Base-by-base conservation (phyloP, 2,888 invertebrate genomes). In the Acrobasis repandana region DNA sequence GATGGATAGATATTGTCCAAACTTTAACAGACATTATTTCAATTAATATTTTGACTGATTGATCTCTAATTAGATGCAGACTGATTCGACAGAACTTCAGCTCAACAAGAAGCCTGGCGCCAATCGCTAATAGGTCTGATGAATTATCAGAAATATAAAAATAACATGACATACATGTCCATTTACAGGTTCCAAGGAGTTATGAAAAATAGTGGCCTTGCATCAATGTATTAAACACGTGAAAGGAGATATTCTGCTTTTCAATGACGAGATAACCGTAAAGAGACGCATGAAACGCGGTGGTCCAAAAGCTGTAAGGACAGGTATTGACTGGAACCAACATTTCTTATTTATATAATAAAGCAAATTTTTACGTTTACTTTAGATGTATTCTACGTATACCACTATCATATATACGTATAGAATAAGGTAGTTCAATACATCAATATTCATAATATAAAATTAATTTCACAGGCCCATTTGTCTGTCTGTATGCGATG, bases 201-300 rank as follows among this genome's bases (percentile, higher is more conserved):
- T 54, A 38, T 38, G 54, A n/a, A 54, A 20, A 54, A 38, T 34
- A 54, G 14, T 20, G 20, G 16, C 54, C 54, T 54, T 54, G 54
- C 36, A 11, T 52, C 33, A 14, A 20, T 58, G 28, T 28, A 59
- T 43, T 33, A 16, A 51, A 46, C 43, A 28, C 50, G 60, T 59
- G 59, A 59, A 61, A 61, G 62, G 52, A 52, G 60, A 52, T 18
- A 33, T 60, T 16, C 60, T 18, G 43, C 38, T 59, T 52, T 52
- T 60, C 60, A 60, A 28, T 59, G 47, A 43, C 43, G 16, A 14
- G 34, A 38, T 46, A 60, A 14, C 46, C 33, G 16, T 47, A 60
- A 47, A 52, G 14, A 16, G 46, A 52, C 2, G n/a, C 5, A 46
- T n/a, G 47, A 20, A 10, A 16, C 20, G 54, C 38, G 36, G 36